Base-by-base conservation (phyloP, 2,888 invertebrate species). In the Danaus chrysippus region DNA sequence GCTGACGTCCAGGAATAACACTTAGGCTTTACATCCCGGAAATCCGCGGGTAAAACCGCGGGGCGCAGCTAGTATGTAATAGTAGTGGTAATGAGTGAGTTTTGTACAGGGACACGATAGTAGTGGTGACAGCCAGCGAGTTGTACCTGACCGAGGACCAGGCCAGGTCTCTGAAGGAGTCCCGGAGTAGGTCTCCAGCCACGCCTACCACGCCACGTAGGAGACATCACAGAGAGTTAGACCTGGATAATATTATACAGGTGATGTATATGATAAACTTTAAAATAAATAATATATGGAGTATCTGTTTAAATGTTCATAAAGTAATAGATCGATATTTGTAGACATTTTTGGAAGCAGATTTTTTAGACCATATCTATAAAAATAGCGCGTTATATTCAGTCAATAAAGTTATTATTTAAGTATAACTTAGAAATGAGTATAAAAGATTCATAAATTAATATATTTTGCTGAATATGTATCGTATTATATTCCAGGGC, bases 71-170 rank as follows among this genome's bases (percentile, higher is more conserved):
- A n/a, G n/a, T n/a, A n/a, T n/a, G n/a, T 1, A 49, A 10, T 17
- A 17, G 43, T n/a, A 11, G 43, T n/a, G n/a, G n/a, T 43, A 43
- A 43, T 12, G 9, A 11, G n/a, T n/a, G 15, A 44, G 56, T 10
- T 53, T 43, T 54, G 57, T 55, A 12, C 79, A 91, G 91, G 0
- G 91, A 91, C 55, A 85, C 86, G 1, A 79, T 88, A 60, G 91
- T 92, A 0, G 81, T 87, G 78, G 92, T 92, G 63, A 89, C 91
- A 0, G 91, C 92, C 0, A 89, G 91, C 63, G 91, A 92, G 72
- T 76, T 93, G 8, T 92, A 92, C 74, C 78, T 93, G 19, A 92
- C 92, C 0, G 93, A 92, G 64, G 92, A 92, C 69, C 92, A 92
- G 66, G 92, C 92, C 0, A 80, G 90, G 15, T 84, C 86, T 0